Evolutionary conservation across 2,113 vertebrate species (phyloP).

Genomic region (Paramormyrops kingsleyae): DNA sequence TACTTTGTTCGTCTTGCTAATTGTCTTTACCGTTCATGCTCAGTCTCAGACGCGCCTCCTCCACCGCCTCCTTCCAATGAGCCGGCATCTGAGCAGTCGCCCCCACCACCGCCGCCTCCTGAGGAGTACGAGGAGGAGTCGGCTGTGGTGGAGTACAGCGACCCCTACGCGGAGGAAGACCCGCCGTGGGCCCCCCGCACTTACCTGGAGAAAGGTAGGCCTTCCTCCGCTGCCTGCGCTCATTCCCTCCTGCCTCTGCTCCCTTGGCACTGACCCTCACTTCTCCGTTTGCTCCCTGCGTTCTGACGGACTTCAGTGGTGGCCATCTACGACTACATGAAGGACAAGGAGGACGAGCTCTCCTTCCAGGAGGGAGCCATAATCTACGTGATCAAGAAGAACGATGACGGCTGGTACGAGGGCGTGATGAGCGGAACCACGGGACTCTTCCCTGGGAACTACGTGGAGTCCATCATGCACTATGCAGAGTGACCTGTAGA

Average conservation of each 20-base stretch:
- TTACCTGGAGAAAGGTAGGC: constrained; percentile 83
- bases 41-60: constrained; percentile 73
- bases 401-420: constrained; percentile 97
- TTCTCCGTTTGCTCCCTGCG: neutral
- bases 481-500: constrained; percentile 79
- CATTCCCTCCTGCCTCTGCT: neutral
- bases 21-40: neutral
- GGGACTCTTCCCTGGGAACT: constrained; percentile 95
- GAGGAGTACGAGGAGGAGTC: constrained; percentile 96
- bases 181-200: constrained; percentile 90
- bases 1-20: neutral
- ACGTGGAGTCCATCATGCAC: constrained; percentile 99
- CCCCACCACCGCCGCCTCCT: constrained; percentile 81
- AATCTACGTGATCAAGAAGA: constrained; percentile 99
- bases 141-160: constrained; percentile 96
- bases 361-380: constrained; percentile 98
- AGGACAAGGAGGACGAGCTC: constrained; percentile 96
- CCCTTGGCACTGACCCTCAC: no score
- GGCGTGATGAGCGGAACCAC: constrained; percentile 96
- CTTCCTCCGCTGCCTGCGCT: neutral
- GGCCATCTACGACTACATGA: constrained; percentile 94
- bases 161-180: constrained; percentile 96
- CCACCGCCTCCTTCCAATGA: constrained; percentile 80
- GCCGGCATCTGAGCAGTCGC: constrained; percentile 77
- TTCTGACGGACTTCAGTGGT: constrained; percentile 66